Evolutionary conservation across 2,113 vertebrate genomes (phyloP), one percentile per base, ranked within the genome.

Genomic region (Sylvietta virens): DNA sequence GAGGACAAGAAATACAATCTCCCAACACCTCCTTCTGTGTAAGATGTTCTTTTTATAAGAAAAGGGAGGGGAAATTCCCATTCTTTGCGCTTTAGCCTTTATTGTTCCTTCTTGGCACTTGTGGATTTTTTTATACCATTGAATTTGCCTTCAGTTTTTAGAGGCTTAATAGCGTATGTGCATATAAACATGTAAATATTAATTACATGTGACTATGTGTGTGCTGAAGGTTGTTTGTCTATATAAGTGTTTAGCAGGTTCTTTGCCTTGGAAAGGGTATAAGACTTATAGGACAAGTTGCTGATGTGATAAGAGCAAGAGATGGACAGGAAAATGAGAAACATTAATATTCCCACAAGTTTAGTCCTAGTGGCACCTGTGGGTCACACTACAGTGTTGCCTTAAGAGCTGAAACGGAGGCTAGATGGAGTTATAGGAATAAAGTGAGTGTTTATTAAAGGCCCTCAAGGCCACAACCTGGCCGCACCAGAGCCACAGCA

Each of bases 21-120:
- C 81, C 98, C 99, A 2, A 98, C 97, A 23, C 99, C 99, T n/a
- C 99, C 99, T 9, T 99, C 99, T 87, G 99, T 94, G 99, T 99
- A 98, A 99, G 99, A 97, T 23, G 23, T 26, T 37, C 45, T 84
- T 81, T 89, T 42, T 57, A 60, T 20, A 1, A 18, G 37, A 62
- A 48, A 66, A 65, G 10, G n/a, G 53, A 57, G n/a, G 33, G 58
- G 30, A 69, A 86, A 71, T 50, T 20, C 23, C 24, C 11, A 77
- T 30, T 35, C 33, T 84, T 71, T 70, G 35, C 1, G 2, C 27
- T 73, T 57, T 26, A 51, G 42, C 13, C 4, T 72, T 53, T 14
- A 39, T 35, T 76, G 13, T 42, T 39, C 26, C 70, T 86, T 12
- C 37, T 31, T 56, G n/a, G n/a, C 27, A 79, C 22, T 88, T 87